Conservation (phyloP, 2,888 invertebrate genomes). For the Eretmocerus hayati region DNA sequence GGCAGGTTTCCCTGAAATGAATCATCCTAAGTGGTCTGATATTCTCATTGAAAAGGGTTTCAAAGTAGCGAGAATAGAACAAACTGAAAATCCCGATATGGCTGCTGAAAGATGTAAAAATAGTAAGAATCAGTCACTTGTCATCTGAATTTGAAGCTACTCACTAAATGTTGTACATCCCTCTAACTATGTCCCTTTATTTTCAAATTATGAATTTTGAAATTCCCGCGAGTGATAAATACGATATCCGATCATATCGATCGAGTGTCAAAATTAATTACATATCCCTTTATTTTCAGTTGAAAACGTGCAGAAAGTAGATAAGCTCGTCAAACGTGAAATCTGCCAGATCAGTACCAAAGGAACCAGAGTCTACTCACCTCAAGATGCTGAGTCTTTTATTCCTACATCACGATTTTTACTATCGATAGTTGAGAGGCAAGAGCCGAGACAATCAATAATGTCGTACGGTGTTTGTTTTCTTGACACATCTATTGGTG, state of each 20-base stretch:
- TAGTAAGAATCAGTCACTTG: slow-evolving; percentile 35
- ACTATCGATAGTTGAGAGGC: slow-evolving; percentile 74
- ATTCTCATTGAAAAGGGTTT: slow-evolving; percentile 84
- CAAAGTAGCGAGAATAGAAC: slow-evolving; percentile 91
- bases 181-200: neutral
- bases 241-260: no score
- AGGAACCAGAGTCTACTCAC: slow-evolving; percentile 78
- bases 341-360: slow-evolving; percentile 86
- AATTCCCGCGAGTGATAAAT: no score
- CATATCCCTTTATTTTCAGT: slow-evolving; percentile 44
- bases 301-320: slow-evolving; percentile 64
- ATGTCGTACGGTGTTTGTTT: slow-evolving; percentile 82
- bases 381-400: slow-evolving; percentile 70
- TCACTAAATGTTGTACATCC: neutral
- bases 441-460: slow-evolving; percentile 44
- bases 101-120: slow-evolving; percentile 67
- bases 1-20: slow-evolving; percentile 95
- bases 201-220: no score
- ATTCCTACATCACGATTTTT: slow-evolving; percentile 64
- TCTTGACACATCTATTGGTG: slow-evolving; percentile 89
- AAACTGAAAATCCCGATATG: slow-evolving; percentile 96
- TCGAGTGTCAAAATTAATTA: no score
- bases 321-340: slow-evolving; percentile 88
- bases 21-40: slow-evolving; percentile 84
- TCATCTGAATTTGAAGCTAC: no score